A percentile compares a stretch with the other conserved stretches of the same genome.
Conservation (phyloP, 2,113 vertebrate species). For the Vulpes lagopus region DNA sequence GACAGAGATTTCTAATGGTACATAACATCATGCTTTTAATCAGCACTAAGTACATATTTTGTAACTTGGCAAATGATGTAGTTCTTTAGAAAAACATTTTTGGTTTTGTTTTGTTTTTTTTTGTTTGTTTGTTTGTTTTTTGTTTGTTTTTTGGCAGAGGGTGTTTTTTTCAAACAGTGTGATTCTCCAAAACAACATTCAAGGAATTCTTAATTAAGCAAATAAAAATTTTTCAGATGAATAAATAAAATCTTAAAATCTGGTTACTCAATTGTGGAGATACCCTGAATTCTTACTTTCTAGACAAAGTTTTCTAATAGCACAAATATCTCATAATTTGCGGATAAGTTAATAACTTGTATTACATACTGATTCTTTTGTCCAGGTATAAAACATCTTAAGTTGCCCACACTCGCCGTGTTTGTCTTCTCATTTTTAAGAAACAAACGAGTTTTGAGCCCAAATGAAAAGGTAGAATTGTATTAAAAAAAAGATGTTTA, state of each 20-base stretch:
- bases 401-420: background rate
- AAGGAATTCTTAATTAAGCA: background rate
- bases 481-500: conserved; percentile 39
- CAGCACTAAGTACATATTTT: background rate
- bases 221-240: background rate
- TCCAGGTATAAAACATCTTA: background rate
- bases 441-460: background rate
- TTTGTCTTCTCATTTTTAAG: conserved; percentile 43
- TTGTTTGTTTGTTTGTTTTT: background rate
- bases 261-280: background rate
- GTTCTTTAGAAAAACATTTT: background rate
- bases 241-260: too few species aligned
- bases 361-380: background rate
- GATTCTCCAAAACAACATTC: background rate
- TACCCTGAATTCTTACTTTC: background rate
- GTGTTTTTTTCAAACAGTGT: background rate
- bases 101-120: background rate
- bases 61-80: background rate
- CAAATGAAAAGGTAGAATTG: conserved; percentile 41
- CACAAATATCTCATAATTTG: conserved; percentile 39
- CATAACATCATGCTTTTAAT: background rate
- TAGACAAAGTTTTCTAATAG: background rate
- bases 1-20: background rate
- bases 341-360: conserved; percentile 33
- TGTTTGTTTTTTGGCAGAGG: too few species aligned